Conservation (phyloP, 2,113 vertebrate genomes). For the Craseonycteris thonglongyai region DNA sequence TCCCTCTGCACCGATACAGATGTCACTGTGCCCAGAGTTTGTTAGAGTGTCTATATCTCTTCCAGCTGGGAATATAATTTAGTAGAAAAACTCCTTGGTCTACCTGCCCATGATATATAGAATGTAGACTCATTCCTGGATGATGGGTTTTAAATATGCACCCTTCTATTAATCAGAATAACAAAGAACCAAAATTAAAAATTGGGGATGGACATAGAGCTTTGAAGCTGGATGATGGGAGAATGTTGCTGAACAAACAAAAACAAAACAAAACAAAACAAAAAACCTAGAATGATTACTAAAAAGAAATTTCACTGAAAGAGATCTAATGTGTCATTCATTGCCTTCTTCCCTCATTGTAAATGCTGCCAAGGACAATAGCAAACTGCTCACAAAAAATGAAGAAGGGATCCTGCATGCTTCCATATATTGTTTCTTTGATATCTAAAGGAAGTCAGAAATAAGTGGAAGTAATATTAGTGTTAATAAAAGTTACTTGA, state of each 20-base stretch:
- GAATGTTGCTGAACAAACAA: conserved; percentile 31
- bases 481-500: conserved; percentile 7
- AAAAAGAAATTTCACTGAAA: conserved; percentile 16
- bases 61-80: conserved; percentile 51
- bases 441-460: conserved; percentile 35
- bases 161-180: conserved; percentile 3
- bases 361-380: conserved; percentile 28
- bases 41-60: conserved; percentile 27
- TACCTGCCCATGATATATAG: background rate
- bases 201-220: background rate
- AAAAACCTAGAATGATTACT: conserved; percentile 34
- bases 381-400: conserved; percentile 21
- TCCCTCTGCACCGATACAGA: conserved; percentile 58
- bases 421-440: conserved; percentile 9
- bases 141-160: conserved; percentile 27
- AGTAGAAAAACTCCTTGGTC: conserved; percentile 25
- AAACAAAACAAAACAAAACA: no score
- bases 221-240: conserved; percentile 2
- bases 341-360: background rate
- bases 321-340: conserved; percentile 42
- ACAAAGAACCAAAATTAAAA: conserved; percentile 28
- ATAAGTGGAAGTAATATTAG: conserved; percentile 36
- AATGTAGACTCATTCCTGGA: background rate
- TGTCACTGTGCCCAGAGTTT: conserved; percentile 52
- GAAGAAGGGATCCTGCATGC: background rate